Evolutionary conservation across 2,888 invertebrate genomes (phyloP), one percentile per base, ranked within the genome.

Genomic region (Steinernema hermaphroditum): DNA sequence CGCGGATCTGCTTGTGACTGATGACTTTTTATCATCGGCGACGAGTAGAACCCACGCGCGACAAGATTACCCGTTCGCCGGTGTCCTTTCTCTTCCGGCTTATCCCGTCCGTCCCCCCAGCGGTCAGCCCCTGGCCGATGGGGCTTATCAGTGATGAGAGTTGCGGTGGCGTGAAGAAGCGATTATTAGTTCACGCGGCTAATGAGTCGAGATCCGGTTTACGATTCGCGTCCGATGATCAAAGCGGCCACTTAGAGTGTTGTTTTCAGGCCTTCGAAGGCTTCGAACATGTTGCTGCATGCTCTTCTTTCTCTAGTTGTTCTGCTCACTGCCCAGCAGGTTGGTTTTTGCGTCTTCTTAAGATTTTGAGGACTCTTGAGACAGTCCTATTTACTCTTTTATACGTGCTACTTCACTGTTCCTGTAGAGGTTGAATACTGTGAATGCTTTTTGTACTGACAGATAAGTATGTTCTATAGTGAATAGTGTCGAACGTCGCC

Each of bases 231-330:
- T 54, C 27, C 54, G 54, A 24, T 19, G 46, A 4, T 14, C 54
- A 2, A 19, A 2, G 54, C 54, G 54, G 27, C 54, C 16, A 19
- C 27, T 54, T 6, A 27, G 27, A 24, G 14, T 54, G 54, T 27
- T 54, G 54, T 54, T 54, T 54, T 54, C 54, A 54, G 54, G 54
- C 54, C 54, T 54, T 54, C 54, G 54, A 54, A 24, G 54, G 54
- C 54, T 54, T 54, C 54, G 54, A 54, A 54, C 54, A 54, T 54
- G 54, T 54, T 54, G 54, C 54, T 54, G 54, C 54, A 4, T 8
- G 54, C 12, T 14, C 54, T 22, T 27, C 54, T 54, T 46, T 46
- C 46, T 6, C n/a, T 19, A n/a, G 9, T 19, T 14, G 24, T 54
- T 24, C 54, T 27, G 24, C 24, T 24, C 24, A 27, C 12, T 6